Conservation (phyloP, 2,113 vertebrate genomes). For the Alces alces region DNA sequence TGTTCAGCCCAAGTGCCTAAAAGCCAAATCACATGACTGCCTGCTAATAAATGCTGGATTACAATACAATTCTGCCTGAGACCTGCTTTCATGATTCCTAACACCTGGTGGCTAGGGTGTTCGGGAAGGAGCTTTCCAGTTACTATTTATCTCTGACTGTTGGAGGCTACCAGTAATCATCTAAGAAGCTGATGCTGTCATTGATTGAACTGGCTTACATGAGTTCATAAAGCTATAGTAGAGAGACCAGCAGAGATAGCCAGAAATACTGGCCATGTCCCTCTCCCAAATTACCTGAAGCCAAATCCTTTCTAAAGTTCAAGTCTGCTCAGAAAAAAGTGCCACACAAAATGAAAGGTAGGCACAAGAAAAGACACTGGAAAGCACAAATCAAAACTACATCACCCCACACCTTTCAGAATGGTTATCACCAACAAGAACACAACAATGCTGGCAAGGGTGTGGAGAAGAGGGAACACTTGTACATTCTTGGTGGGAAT, state of each 20-base stretch:
- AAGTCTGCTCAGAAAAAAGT: background rate
- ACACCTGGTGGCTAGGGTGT: background rate
- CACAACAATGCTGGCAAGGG: background rate
- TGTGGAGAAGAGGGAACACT: background rate
- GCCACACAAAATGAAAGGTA: background rate
- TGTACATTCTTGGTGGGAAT: background rate
- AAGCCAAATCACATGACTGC: background rate
- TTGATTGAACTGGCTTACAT: background rate
- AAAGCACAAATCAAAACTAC: background rate
- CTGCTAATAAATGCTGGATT: background rate
- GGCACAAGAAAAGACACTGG: background rate
- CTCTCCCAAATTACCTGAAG: background rate
- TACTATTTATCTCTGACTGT: background rate
- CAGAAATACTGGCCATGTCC: background rate
- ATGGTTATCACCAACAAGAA: background rate
- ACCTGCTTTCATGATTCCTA: background rate
- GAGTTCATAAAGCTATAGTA: background rate
- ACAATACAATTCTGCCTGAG: background rate
- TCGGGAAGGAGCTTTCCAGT: background rate
- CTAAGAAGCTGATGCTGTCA: background rate
- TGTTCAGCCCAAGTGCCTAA: background rate
- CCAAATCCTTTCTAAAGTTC: background rate
- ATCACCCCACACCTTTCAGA: background rate
- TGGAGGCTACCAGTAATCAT: background rate
- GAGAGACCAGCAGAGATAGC: background rate